Percentiles rank a stretch among this genome's conserved stretches.
Conservation (phyloP, 2,888 invertebrate species). For the Hypena proboscidalis region DNA sequence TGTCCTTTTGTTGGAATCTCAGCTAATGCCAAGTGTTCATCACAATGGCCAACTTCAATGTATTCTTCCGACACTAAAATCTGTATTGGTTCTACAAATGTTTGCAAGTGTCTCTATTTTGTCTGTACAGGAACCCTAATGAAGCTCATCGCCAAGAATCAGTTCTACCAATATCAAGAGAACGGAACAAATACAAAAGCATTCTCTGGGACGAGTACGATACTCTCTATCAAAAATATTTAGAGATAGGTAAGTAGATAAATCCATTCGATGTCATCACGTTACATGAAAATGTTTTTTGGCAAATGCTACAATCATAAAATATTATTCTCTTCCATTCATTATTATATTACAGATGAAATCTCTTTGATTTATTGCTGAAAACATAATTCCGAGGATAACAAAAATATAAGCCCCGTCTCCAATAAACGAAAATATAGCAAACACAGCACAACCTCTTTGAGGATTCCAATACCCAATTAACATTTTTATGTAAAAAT, state of each 20-base stretch:
- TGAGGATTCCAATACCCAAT: neutral
- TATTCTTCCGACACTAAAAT: neutral
- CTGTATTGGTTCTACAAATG: neutral
- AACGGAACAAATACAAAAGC: conserved; percentile 93
- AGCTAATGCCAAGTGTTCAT: no score
- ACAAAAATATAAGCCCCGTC: neutral
- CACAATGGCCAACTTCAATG: no score
- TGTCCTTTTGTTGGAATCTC: no score
- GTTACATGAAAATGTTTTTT: neutral
- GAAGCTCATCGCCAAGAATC: conserved; percentile 93
- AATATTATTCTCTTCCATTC: neutral
- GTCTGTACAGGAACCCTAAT: conserved; percentile 90
- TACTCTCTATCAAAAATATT: conserved; percentile 95
- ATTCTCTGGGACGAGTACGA: conserved; percentile 97
- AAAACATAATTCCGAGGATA: neutral
- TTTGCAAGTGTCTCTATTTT: neutral
- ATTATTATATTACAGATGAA: conserved; percentile 2
- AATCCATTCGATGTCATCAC: neutral
- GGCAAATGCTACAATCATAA: neutral
- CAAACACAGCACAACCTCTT: neutral
- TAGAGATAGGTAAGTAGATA: conserved; percentile 92
- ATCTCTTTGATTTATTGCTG: neutral
- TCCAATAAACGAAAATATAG: neutral
- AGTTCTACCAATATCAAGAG: conserved; percentile 91
- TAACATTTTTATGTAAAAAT: conserved; percentile 11